Base-by-base conservation (phyloP, 2,797 vertebrate genomes). In the Cyprinella venusta region DNA sequence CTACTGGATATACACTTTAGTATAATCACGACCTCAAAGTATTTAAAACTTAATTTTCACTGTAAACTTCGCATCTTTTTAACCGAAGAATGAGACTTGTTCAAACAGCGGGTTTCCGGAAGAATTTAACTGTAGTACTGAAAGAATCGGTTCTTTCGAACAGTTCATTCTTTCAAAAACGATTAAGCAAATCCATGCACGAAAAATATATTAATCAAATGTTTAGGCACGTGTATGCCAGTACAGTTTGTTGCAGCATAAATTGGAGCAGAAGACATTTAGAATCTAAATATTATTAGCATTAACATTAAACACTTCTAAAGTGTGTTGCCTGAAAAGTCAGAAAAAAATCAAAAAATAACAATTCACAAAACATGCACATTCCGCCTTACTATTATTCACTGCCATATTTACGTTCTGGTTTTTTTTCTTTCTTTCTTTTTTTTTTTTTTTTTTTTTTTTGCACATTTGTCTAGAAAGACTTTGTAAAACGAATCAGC, bases 81-180 rank as follows among this genome's bases (percentile, higher is more conserved):
- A 65, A 65, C 12, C 13, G 4, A 12, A 15, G 24, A 80, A 71
- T 8, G 7, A 7, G 18, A 50, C 1, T 50, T 64, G 21, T 64
- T 72, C 9, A 4, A 72, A 10, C n/a, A 36, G 1, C 26, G 6
- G 2, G 15, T 52, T 74, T 42, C 16, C 63, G 71, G 76, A 79
- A 79, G n/a, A 18, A 65, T 79, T 79, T 52, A 67, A 52, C 6
- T 19, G 36, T 6, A n/a, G n/a, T n/a, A 30, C 21, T n/a, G 8
- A 45, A 56, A 15, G 48, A 77, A 9, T 78, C 76, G 59, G 24
- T 78, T 78, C 76, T 33, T 64, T 77, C 0, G 40, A 77, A 15
- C 38, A 45, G 75, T 19, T 33, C 2, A 33, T 33, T 71, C 5
- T 72, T 30, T 30, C 9, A 33, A 63, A 61, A 76, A 77, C 10